phyloP scores from a whole-genome alignment of 2,113 vertebrate species.

The Ia io region DNA sequence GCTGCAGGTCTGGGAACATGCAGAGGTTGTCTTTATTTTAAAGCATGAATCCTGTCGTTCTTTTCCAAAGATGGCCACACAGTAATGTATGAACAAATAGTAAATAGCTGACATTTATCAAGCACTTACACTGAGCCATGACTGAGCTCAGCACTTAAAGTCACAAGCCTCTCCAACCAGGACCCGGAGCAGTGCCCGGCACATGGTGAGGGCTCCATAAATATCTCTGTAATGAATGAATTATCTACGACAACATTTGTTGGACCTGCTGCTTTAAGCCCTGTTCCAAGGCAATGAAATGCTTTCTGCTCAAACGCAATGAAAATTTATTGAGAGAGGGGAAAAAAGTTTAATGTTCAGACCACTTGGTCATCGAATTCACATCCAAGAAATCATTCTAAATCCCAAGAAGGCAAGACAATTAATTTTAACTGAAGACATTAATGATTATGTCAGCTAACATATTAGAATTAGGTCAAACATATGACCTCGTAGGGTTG shows the following conservation, averaged over 20 bases:
- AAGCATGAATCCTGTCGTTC: not conserved
- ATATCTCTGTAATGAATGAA: not conserved
- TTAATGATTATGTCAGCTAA: conserved; percentile 22
- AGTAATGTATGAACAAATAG: not conserved
- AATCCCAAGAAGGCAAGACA: conserved; percentile 12
- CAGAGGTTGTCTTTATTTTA: not conserved
- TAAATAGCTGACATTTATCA: not conserved
- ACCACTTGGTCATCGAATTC: conserved; percentile 17
- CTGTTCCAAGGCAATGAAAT: not conserved
- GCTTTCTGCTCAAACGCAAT: not conserved
- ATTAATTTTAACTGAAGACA: conserved; percentile 42
- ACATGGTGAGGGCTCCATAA: fast-evolving
- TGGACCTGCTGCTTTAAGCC: not conserved
- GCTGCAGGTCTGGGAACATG: not conserved
- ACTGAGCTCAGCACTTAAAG: not conserved
- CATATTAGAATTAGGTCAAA: not conserved
- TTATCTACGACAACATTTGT: not conserved
- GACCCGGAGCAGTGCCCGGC: not conserved
- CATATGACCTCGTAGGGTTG: not conserved
- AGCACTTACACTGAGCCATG: not conserved
- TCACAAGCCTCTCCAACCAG: not conserved
- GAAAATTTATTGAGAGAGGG: not conserved
- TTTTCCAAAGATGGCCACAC: not conserved
- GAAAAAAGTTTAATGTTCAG: not conserved
- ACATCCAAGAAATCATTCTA: not conserved